Conservation (phyloP, 2,888 invertebrate genomes). For the Galeopsomyia nigrocyanea region DNA sequence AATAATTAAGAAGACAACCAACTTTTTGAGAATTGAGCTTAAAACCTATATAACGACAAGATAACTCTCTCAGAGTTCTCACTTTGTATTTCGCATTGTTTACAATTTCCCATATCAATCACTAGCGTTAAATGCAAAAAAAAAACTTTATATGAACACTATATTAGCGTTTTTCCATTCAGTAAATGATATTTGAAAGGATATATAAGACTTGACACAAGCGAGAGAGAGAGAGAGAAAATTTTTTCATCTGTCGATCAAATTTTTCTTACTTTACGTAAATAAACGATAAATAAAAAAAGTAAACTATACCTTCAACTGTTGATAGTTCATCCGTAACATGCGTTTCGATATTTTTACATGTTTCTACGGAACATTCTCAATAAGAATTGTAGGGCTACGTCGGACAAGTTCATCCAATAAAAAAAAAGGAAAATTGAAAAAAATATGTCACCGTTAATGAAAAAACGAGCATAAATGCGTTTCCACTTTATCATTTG, state of each 20-base stretch:
- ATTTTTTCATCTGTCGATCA: conserved; percentile 34
- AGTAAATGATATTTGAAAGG: conserved; percentile 34
- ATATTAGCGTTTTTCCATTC: conserved; percentile 32
- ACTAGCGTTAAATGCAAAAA: conserved; percentile 27
- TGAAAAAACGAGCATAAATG: conserved; percentile 29
- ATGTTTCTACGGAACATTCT: conserved; percentile 49
- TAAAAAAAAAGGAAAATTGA: not conserved
- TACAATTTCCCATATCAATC: conserved; percentile 38
- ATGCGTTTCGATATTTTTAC: conserved; percentile 49
- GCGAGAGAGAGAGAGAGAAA: not conserved
- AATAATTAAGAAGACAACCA: conserved; percentile 5
- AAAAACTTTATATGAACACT: conserved; percentile 15
- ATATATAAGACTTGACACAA: conserved; percentile 27
- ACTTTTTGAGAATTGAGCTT: conserved; percentile 37
- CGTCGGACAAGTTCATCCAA: conserved; percentile 25
- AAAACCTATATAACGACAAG: not conserved
- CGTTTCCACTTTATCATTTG: conserved; percentile 52
- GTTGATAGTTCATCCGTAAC: conserved; percentile 42
- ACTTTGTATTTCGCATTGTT: conserved; percentile 36
- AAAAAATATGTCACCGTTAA: not conserved
- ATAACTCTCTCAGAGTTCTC: conserved; percentile 21
- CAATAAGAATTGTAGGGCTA: conserved; percentile 40
- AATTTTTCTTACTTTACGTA: conserved; percentile 40
- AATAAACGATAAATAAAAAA: conserved; percentile 32
- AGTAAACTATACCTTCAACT: conserved; percentile 31